These are phyloP conservation scores for Glossophaga mutica DNA, from an alignment of 2,797 vertebrate species.

Conservation along the genomic window DNA sequence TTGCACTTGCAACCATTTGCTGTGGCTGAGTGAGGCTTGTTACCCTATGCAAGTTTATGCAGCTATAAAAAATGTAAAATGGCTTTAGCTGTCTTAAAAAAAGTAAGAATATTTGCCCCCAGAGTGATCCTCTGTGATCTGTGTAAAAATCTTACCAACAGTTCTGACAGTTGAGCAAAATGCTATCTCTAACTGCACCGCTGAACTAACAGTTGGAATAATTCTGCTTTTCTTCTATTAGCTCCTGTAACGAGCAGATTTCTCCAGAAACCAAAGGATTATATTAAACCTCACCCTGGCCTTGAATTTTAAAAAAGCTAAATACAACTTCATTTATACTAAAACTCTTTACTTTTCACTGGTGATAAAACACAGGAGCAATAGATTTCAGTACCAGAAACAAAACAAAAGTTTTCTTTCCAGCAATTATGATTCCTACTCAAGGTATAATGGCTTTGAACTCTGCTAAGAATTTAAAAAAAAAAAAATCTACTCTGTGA, in stretches of 20 bases:
- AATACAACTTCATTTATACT: conserved; percentile 65
- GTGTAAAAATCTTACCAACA: conserved; percentile 52
- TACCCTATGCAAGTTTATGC: not conserved
- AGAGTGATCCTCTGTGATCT: conserved; percentile 28
- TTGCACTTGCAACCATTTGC: not conserved
- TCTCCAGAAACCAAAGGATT: conserved; percentile 53
- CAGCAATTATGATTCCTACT: conserved; percentile 42
- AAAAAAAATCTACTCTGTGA: conserved; percentile 9
- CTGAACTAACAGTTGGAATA: conserved; percentile 31
- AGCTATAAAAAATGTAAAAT: not conserved
- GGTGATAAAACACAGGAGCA: conserved; percentile 59
- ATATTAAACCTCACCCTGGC: conserved; percentile 51
- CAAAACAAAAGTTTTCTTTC: conserved; percentile 36
- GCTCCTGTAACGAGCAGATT: conserved; percentile 52
- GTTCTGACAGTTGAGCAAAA: conserved; percentile 41
- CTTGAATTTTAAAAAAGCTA: conserved; percentile 70
- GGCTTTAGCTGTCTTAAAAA: not conserved
- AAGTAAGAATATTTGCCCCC: conserved; percentile 27
- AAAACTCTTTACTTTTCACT: conserved; percentile 67
- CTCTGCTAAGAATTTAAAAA: conserved; percentile 59
- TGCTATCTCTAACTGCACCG: not conserved
- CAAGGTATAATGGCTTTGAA: conserved; percentile 34
- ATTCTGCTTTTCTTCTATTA: conserved; percentile 61
- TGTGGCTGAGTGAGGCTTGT: not conserved
- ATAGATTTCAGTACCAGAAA: conserved; percentile 24